Evolutionary conservation across 2,113 vertebrate species (phyloP), one percentile per base, ranked within the genome.

Genomic region (Tichodroma muraria): DNA sequence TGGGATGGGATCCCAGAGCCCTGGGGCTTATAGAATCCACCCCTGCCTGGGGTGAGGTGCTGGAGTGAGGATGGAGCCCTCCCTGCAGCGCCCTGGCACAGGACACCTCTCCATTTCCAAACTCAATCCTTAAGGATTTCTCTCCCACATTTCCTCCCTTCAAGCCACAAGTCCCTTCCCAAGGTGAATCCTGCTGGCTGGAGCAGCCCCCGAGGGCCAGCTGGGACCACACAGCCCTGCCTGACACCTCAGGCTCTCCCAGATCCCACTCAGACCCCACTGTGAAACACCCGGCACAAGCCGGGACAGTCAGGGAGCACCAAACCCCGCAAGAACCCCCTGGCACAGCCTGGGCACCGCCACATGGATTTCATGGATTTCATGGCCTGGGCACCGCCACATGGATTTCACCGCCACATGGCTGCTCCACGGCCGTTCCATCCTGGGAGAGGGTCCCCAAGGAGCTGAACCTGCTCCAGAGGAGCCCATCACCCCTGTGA

Each of bases 351-450:
- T 30, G 69, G 53, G 86, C 78, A 68, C 69, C 60, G 17, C 79
- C 16, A 16, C 49, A 1, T 1, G 1, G 13, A 68, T n/a, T 21
- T 28, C 9, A 42, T 0, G n/a, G n/a, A n/a, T n/a, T n/a, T n/a
- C n/a, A n/a, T n/a, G n/a, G n/a, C n/a, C n/a, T n/a, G n/a, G n/a
- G n/a, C 78, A 66, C 69, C 59, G 17, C 79, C 16, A 16, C 47
- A 1, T 1, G 1, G 13, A 68, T 37, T 20, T 28, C 9, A 42
- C 0, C n/a, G n/a, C n/a, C n/a, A n/a, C n/a, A n/a, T n/a, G n/a
- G 0, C 49, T 21, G 66, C 19, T 33, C 68, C 73, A 69, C 0
- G 0, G 33, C 33, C 4, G 0, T 23, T 28, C 35, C 45, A 45
- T 22, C 49, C 47, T 6, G 11, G 78, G 1, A 54, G 22, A 59